Percentiles rank a stretch among this genome's conserved stretches.
Evolutionary conservation across 2,797 vertebrate genomes (phyloP).

Genomic region (Linurgus olivaceus): DNA sequence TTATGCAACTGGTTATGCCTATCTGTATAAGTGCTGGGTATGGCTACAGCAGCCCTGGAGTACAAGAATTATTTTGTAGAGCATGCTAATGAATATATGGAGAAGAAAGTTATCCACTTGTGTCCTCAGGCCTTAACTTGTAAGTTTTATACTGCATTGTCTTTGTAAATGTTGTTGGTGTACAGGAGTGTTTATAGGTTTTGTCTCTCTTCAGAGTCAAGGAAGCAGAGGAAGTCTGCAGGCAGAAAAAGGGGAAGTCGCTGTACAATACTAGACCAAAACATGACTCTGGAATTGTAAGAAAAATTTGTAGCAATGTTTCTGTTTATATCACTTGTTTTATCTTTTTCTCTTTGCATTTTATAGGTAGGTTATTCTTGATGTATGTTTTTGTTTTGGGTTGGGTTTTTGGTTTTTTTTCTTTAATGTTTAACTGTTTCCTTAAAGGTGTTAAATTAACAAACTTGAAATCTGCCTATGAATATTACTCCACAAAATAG

Average conservation of each 20-base stretch:
- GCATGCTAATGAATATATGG: neutral
- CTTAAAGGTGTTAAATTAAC: neutral
- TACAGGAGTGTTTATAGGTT: neutral
- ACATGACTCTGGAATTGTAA: slow-evolving; percentile 93
- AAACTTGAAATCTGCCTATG: neutral
- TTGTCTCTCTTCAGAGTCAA: slow-evolving; percentile 81
- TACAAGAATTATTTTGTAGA: neutral
- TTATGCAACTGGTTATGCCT: neutral
- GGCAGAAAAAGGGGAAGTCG: slow-evolving; percentile 91
- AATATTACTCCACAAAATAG: neutral
- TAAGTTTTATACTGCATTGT: neutral
- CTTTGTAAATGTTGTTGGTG: neutral
- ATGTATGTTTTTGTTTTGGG: neutral
- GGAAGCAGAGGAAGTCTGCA: slow-evolving; percentile 90
- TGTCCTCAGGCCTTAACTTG: neutral
- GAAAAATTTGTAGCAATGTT: slow-evolving; percentile 45
- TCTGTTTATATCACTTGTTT: neutral
- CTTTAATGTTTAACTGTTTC: neutral
- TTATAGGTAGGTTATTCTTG: neutral
- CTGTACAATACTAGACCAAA: slow-evolving; percentile 94
- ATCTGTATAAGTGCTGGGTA: neutral
- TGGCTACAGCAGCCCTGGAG: neutral
- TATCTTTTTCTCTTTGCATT: neutral
- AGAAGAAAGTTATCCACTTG: neutral
- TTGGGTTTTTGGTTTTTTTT: rapidly evolving